Evolutionary conservation across 2,888 invertebrate genomes (phyloP), one percentile per base, ranked within the genome.

Genomic region (Argyresthia goedartella): DNA sequence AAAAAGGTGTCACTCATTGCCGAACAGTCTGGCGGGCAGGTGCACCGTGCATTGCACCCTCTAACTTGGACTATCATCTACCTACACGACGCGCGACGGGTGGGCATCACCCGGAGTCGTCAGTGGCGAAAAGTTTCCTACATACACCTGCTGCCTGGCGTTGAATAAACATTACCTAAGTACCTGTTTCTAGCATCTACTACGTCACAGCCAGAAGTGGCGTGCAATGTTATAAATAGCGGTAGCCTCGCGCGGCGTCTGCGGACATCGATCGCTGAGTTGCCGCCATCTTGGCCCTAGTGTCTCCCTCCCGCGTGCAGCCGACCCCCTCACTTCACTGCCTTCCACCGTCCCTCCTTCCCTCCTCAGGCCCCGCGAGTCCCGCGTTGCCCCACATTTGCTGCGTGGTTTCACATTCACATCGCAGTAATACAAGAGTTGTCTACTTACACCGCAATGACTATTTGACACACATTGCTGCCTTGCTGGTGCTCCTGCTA

Each of bases 221-320:
- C 71, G 75, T 79, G 79, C 76, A 75, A 69, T 66, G 73, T 71
- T 84, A 82, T 81, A 81, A 81, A 84, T 81, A 84, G 81, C 77
- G 79, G 76, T 65, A 75, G 73, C 76, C 74, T 79, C 78, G 77
- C 74, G 71, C 76, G 70, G 74, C 80, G 84, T 82, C 84, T 84
- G 66, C 65, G 64, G 75, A 76, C 84, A 85, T 85, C 84, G 85
- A 84, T 84, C 85, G 85, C 70, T 76, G 80, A 81, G 84, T 82
- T 81, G 80, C 77, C 81, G 84, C 85, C 85, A 85, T 85, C 84
- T 85, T 85, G 81, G 82, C 82, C 81, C 81, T 80, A 79, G 71
- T 76, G 76, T 78, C 81, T 79, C 80, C 81, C 82, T 73, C 76
- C 72, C 71, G 71, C 73, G 66, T 63, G 62, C 69, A 62, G 25